These are phyloP conservation scores for Acipenser ruthenus DNA, from an alignment of 2,797 vertebrate species.

Conservation along the genomic window DNA sequence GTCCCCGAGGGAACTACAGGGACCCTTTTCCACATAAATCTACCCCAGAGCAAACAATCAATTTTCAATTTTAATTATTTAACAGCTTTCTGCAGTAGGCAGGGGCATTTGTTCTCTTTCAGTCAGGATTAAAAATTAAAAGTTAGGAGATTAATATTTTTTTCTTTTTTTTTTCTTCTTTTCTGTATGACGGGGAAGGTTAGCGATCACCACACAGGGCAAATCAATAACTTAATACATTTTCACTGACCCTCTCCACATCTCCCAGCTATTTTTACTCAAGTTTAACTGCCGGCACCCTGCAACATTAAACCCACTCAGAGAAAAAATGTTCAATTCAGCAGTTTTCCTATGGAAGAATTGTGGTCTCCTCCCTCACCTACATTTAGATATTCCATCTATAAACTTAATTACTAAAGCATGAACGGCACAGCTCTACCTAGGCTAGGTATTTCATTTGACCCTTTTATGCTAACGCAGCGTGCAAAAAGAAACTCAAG, in stretches of 20 bases:
- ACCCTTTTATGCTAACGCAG: conserved; percentile 49
- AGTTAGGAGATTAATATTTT: conserved; percentile 74
- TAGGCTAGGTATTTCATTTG: conserved; percentile 42
- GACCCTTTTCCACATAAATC: conserved; percentile 77
- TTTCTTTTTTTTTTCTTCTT: conserved; percentile 29
- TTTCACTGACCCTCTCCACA: conserved; percentile 35
- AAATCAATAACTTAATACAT: conserved; percentile 69
- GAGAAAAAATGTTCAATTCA: conserved; percentile 47
- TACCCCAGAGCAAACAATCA: conserved; percentile 81
- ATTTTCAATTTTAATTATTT: conserved; percentile 95
- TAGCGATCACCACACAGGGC: conserved; percentile 49
- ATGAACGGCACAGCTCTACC: conserved; percentile 33
- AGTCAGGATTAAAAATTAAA: conserved; percentile 74
- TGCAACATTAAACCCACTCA: conserved; percentile 35
- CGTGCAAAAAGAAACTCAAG: background rate
- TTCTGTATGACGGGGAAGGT: conserved; percentile 39
- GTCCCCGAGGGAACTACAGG: conserved; percentile 50
- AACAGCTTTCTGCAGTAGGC: conserved; percentile 64
- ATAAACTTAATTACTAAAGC: conserved; percentile 60
- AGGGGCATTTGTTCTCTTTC: conserved; percentile 69
- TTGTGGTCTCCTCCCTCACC: conserved; percentile 41
- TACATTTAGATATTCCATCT: conserved; percentile 55
- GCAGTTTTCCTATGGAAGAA: conserved; percentile 47
- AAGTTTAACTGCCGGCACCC: conserved; percentile 39
- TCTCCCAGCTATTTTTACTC: conserved; percentile 33